Evolutionary conservation across 1,140 invertebrate species (phyloP).

Genomic region (Antheraea pernyi): DNA sequence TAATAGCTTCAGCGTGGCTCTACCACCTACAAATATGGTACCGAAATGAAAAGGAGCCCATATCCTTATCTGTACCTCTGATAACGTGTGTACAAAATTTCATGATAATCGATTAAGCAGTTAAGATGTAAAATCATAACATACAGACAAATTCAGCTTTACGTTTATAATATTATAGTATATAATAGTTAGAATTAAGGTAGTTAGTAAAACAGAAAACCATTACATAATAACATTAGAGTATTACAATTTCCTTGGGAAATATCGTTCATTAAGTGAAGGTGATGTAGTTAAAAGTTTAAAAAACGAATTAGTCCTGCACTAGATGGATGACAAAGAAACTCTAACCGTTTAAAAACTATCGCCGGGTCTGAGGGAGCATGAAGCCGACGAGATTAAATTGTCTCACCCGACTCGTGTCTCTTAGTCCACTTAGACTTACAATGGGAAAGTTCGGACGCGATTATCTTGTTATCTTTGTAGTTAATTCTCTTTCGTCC

Average conservation of each 20-base stretch:
- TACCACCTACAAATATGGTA: too few species aligned
- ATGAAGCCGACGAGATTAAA: constrained; percentile 55
- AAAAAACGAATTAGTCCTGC: constrained; percentile 38
- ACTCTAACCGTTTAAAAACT: constrained; percentile 53
- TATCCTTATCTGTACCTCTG: too few species aligned
- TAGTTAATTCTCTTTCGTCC: constrained; percentile 43
- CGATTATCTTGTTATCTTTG: constrained; percentile 66
- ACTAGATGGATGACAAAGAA: constrained; percentile 44
- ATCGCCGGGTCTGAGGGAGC: constrained; percentile 32
- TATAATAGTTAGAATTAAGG: too few species aligned
- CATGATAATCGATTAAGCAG: too few species aligned
- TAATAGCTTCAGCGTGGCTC: too few species aligned
- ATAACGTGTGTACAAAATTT: too few species aligned
- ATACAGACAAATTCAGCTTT: too few species aligned
- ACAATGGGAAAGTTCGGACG: constrained; percentile 52
- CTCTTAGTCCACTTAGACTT: constrained; percentile 46
- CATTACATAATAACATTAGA: not conserved
- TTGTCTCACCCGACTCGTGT: constrained; percentile 48
- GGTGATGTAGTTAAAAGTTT: constrained; percentile 30
- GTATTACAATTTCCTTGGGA: not conserved
- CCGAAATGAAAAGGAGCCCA: too few species aligned
- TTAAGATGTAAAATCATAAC: too few species aligned
- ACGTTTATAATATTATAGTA: too few species aligned
- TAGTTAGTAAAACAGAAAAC: too few species aligned
- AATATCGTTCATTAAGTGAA: constrained; percentile 31